Conservation (phyloP, 2,888 invertebrate species). For the Dicranocentrus wangi region DNA sequence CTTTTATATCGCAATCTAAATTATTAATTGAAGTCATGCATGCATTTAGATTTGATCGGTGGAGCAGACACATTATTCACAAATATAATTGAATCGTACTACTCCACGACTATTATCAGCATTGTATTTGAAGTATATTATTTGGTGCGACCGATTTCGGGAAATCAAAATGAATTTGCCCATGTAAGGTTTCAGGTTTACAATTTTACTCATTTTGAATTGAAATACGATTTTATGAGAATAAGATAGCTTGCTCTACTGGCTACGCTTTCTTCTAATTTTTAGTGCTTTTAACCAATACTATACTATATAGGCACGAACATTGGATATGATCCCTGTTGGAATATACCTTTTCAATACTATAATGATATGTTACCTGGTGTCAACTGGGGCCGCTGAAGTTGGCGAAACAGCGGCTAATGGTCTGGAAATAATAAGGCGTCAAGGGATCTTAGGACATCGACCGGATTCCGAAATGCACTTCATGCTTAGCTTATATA, state of each 20-base stretch:
- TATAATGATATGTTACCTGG: constrained; percentile 46
- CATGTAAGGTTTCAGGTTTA: constrained; percentile 17
- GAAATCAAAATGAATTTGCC: constrained; percentile 29
- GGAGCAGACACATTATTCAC: constrained; percentile 67
- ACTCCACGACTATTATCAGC: constrained; percentile 61
- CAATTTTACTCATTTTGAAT: too few relatives aligned
- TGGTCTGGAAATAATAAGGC: constrained; percentile 68
- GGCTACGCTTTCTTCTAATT: too few relatives aligned
- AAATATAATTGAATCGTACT: constrained; percentile 68
- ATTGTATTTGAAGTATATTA: constrained; percentile 70
- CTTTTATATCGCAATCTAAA: too few relatives aligned
- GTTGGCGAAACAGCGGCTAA: constrained; percentile 62
- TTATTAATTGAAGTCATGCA: neutral
- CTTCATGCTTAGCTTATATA: constrained; percentile 67
- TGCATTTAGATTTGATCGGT: constrained; percentile 62
- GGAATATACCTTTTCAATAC: constrained; percentile 53
- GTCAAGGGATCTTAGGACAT: constrained; percentile 67
- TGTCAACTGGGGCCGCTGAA: constrained; percentile 42
- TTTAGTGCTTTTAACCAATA: neutral
- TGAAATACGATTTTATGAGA: too few relatives aligned
- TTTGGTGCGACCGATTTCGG: constrained; percentile 41
- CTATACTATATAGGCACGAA: constrained; percentile 33
- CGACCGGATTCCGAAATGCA: constrained; percentile 65
- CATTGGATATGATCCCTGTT: constrained; percentile 57
- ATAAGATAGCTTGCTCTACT: too few relatives aligned